Evolutionary conservation across 2,888 invertebrate genomes (phyloP).

Genomic region (Ochlodes sylvanus): DNA sequence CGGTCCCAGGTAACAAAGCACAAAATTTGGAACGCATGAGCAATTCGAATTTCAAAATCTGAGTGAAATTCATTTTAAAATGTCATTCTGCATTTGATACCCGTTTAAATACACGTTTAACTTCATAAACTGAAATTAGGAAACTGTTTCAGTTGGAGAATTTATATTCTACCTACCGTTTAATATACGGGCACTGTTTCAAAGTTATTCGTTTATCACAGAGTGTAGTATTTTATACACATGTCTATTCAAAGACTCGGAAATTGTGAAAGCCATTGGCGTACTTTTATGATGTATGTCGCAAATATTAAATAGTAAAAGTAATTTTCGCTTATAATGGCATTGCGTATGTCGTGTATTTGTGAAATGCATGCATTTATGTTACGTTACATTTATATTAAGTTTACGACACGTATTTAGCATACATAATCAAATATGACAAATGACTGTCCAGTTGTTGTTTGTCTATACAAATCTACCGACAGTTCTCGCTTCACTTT

Average conservation of each 20-base stretch:
- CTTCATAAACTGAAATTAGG: conserved; percentile 41
- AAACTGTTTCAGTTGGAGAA: conserved; percentile 40
- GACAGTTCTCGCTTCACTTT: too few relatives aligned
- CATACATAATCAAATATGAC: too few relatives aligned
- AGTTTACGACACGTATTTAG: too few relatives aligned
- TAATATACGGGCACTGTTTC: conserved; percentile 9
- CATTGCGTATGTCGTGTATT: too few relatives aligned
- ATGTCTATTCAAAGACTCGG: not conserved
- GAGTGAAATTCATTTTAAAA: conserved; percentile 32
- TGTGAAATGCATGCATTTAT: too few relatives aligned
- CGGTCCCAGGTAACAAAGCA: conserved; percentile 28
- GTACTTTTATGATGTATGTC: too few relatives aligned
- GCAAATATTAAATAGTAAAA: too few relatives aligned
- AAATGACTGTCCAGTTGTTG: too few relatives aligned
- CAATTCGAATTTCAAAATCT: conserved; percentile 30
- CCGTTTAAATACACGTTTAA: conserved; percentile 41
- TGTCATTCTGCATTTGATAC: conserved; percentile 33
- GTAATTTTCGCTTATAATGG: too few relatives aligned
- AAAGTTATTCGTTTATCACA: conserved; percentile 17
- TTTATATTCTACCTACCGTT: conserved; percentile 30
- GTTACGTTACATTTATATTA: too few relatives aligned
- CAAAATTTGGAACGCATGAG: conserved; percentile 35
- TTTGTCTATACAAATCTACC: too few relatives aligned
- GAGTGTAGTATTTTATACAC: not conserved
- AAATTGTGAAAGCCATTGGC: too few relatives aligned